Conservation (phyloP, 2,888 invertebrate genomes). For the Xylocampa areola region DNA sequence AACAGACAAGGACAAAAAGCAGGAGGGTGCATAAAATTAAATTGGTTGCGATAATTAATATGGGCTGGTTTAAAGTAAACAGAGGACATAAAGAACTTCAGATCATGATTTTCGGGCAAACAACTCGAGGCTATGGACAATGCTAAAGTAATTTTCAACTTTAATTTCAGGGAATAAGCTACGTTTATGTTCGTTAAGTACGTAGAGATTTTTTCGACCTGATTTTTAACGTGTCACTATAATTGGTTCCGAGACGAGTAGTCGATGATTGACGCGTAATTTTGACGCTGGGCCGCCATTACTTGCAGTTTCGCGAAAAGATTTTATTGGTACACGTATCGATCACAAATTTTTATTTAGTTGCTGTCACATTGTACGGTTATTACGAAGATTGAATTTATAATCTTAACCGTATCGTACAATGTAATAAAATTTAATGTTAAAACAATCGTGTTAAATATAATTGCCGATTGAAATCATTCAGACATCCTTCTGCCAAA, state of each 20-base stretch:
- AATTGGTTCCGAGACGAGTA: slow-evolving; percentile 71
- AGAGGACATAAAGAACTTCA: slow-evolving; percentile 62
- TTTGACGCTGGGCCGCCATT: slow-evolving; percentile 62
- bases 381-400: slow-evolving; percentile 54
- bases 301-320: slow-evolving; percentile 63
- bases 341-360: slow-evolving; percentile 57
- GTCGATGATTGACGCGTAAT: slow-evolving; percentile 73
- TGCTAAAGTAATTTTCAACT: slow-evolving; percentile 60
- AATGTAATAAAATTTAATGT: slow-evolving; percentile 57
- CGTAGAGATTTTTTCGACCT: slow-evolving; percentile 64
- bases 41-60: slow-evolving; percentile 79
- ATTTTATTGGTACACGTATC: slow-evolving; percentile 60
- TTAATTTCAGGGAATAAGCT: slow-evolving; percentile 59
- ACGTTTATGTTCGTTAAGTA: slow-evolving; percentile 57
- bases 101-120: slow-evolving; percentile 68
- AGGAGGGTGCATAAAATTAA: slow-evolving; percentile 71
- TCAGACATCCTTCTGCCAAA: slow-evolving; percentile 37
- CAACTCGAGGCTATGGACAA: slow-evolving; percentile 58
- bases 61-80: slow-evolving; percentile 79
- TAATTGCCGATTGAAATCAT: slow-evolving; percentile 55
- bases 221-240: slow-evolving; percentile 73
- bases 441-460: slow-evolving; percentile 48
- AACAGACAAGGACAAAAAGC: slow-evolving; percentile 61
- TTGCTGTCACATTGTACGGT: slow-evolving; percentile 57
- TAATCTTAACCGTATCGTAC: slow-evolving; percentile 42